Evolutionary conservation across 2,113 vertebrate genomes (phyloP).

Genomic region (Halichoerus grypus): DNA sequence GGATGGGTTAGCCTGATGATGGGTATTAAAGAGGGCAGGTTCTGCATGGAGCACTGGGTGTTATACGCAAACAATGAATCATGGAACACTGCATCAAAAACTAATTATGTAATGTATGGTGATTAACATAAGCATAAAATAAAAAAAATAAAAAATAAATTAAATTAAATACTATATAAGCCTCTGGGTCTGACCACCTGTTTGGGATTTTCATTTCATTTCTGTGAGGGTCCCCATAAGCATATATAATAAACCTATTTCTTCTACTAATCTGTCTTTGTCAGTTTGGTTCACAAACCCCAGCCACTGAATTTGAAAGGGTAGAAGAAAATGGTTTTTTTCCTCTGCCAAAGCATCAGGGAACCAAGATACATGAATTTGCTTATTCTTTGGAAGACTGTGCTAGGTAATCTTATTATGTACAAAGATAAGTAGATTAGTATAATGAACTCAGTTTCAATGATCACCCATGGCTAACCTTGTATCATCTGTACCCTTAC

Average conservation of each 20-base stretch:
- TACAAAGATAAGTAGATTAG: background rate
- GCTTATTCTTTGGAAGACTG: background rate
- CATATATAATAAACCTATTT: background rate
- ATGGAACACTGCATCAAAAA: too few species aligned
- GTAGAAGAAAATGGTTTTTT: background rate
- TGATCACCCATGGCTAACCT: background rate
- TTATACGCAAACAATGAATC: too few species aligned
- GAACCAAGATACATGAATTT: background rate
- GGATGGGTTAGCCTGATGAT: too few species aligned
- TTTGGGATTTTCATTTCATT: background rate
- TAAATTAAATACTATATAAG: background rate
- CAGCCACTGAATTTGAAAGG: background rate
- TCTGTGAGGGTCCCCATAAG: background rate
- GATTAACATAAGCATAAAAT: too few species aligned
- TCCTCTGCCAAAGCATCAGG: background rate
- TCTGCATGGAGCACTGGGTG: too few species aligned
- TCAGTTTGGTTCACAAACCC: background rate
- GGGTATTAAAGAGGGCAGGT: too few species aligned
- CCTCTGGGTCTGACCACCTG: too few species aligned
- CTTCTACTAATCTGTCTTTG: background rate
- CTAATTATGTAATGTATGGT: too few species aligned
- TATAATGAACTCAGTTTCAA: background rate
- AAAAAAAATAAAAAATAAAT: too few species aligned
- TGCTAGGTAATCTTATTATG: background rate
- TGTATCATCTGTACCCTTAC: background rate